A percentile compares a stretch with the other conserved stretches of the same genome.
Conservation (phyloP, 2,113 vertebrate genomes). For the Heterotis niloticus region DNA sequence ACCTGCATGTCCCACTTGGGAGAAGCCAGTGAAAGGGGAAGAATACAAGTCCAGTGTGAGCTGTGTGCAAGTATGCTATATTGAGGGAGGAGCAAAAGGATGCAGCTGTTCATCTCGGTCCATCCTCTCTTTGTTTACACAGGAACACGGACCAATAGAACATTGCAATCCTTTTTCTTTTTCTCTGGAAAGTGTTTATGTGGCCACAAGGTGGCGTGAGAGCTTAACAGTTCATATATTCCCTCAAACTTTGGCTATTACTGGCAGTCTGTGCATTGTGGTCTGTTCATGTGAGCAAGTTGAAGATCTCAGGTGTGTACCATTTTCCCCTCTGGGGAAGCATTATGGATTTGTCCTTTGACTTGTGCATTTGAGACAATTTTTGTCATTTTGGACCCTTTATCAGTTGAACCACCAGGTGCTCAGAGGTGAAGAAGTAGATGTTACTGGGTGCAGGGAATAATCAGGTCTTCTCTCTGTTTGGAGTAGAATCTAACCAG, state of each 20-base stretch:
- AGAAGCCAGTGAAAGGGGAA: too few relatives aligned
- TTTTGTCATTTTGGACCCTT: neutral
- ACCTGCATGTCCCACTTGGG: too few relatives aligned
- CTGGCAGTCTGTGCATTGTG: neutral
- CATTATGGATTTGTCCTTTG: neutral
- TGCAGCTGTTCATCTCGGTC: neutral
- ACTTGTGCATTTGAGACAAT: neutral
- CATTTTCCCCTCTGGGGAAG: neutral
- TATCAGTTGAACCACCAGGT: too few relatives aligned
- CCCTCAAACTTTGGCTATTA: neutral
- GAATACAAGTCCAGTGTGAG: neutral
- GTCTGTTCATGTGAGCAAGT: neutral
- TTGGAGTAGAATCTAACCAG: too few relatives aligned
- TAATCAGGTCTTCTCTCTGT: too few relatives aligned
- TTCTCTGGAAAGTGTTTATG: neutral
- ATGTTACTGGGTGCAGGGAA: too few relatives aligned
- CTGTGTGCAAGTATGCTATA: neutral
- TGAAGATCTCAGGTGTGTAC: neutral
- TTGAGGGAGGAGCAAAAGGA: neutral
- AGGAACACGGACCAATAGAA: too few relatives aligned
- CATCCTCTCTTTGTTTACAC: neutral
- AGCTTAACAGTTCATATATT: constrained; percentile 37
- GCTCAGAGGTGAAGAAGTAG: too few relatives aligned
- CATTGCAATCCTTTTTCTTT: neutral
- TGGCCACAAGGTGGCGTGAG: constrained; percentile 59